Evolutionary conservation across 2,888 invertebrate genomes (phyloP), one percentile per base, ranked within the genome.

Genomic region (Aphidoletes aphidimyza): DNA sequence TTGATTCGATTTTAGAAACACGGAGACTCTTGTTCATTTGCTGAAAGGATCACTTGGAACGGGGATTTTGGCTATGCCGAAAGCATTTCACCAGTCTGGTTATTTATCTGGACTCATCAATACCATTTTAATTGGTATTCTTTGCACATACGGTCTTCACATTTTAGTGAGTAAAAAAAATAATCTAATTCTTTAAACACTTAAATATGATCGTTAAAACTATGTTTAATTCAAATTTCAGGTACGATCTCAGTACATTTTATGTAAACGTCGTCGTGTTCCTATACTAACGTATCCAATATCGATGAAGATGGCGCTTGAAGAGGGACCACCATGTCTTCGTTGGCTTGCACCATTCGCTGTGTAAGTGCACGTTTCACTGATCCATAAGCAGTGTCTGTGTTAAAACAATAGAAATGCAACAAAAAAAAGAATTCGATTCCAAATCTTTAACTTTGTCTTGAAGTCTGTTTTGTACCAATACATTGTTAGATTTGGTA

Each of bases 131-230:
- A 96, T 99, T 87, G 98, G 98, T 0, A 89, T 95, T 36, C 92
- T 98, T 47, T 97, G 97, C 90, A 95, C 97, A 3, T 98, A 98
- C 90, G 98, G 98, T 89, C 97, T 98, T 90, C 96, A 98, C 89
- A 91, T 97, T 86, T 91, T 99, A 86, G 93, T 92, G 30, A 84
- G 78, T 54, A 3, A n/a, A 42, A 14, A 42, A 42, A 42, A 9
- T 6, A 42, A 42, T 9, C 42, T 83, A 9, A 19, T 42, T 34
- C 5, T 83, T n/a, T 14, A 26, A 22, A 26, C 17, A n/a, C n/a
- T n/a, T 45, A 47, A 49, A 47, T 83, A 17, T 11, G 1, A 42
- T n/a, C n/a, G 14, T 59, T 45, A 39, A 42, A 26, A 22, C n/a
- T 45, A 17, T 19, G 1, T 83, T 14, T 37, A n/a, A n/a, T 42